These are phyloP conservation scores for Phyllostomus hastatus DNA, from an alignment of 2,113 vertebrate genomes.

Conservation along the genomic window DNA sequence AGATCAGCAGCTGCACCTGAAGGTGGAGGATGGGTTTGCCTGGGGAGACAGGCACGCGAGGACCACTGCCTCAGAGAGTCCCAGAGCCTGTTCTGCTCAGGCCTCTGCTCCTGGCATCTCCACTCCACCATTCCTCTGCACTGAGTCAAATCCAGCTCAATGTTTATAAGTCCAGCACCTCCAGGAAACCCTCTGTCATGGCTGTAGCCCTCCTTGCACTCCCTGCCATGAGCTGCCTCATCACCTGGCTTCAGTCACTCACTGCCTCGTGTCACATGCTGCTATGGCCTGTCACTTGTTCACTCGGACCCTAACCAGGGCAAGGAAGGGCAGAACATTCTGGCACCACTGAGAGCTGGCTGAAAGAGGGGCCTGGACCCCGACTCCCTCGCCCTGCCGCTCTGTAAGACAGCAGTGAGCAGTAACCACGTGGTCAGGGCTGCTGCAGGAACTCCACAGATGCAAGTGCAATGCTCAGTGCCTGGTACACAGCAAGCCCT, in stretches of 20 bases:
- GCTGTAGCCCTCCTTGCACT: neutral
- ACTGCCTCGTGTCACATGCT: neutral
- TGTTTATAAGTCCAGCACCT: neutral
- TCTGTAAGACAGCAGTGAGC: neutral
- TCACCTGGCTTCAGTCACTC: neutral
- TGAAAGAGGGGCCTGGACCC: neutral
- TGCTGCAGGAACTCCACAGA: neutral
- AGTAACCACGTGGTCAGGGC: fast-evolving
- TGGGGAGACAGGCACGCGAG: fast-evolving
- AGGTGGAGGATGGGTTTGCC: neutral
- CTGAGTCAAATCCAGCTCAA: neutral
- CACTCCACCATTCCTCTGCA: neutral
- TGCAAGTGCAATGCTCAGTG: fast-evolving
- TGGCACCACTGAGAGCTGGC: neutral
- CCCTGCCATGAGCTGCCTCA: neutral
- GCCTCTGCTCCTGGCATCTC: neutral
- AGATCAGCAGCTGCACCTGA: conserved; percentile 97
- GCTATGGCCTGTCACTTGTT: neutral
- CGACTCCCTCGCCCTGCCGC: neutral
- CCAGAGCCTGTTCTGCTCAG: neutral
- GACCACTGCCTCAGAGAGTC: fast-evolving
- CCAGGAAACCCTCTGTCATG: neutral
- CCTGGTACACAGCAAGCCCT: neutral
- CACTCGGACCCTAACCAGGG: neutral
- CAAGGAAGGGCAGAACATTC: neutral